These are phyloP conservation scores for Xylota segnis DNA, from an alignment of 2,888 invertebrate genomes.

Conservation along the genomic window DNA sequence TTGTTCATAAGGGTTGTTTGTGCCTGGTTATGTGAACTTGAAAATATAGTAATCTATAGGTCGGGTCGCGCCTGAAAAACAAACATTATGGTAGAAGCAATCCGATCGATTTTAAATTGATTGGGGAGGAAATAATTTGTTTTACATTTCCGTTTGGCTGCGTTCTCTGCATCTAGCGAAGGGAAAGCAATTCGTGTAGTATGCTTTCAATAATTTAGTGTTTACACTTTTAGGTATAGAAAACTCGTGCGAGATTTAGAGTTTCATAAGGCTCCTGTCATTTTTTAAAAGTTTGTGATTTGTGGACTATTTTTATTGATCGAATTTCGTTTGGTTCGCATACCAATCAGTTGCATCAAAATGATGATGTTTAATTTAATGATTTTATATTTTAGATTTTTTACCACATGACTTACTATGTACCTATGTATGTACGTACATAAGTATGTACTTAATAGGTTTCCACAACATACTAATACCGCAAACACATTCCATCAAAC, in stretches of 20 bases:
- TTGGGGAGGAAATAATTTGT: constrained; percentile 67
- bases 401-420: no score
- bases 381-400: no score
- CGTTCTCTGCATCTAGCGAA: constrained; percentile 26
- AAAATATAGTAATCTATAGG: constrained; percentile 48
- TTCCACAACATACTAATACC: no score
- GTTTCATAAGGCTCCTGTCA: background rate
- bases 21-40: constrained; percentile 49
- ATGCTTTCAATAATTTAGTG: constrained; percentile 10
- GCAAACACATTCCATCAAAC: no score
- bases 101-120: constrained; percentile 64
- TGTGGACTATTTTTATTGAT: no score
- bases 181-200: constrained; percentile 8
- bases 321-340: no score
- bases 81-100: constrained; percentile 64
- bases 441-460: no score
- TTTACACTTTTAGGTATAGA: background rate
- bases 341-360: no score
- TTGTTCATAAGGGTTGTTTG: background rate
- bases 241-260: background rate
- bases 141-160: constrained; percentile 67
- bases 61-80: constrained; percentile 55
- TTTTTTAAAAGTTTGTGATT: background rate
- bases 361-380: no score
- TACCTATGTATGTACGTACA: no score